Base-by-base conservation (phyloP, 2,888 invertebrate species). In the Catocala sponsa region DNA sequence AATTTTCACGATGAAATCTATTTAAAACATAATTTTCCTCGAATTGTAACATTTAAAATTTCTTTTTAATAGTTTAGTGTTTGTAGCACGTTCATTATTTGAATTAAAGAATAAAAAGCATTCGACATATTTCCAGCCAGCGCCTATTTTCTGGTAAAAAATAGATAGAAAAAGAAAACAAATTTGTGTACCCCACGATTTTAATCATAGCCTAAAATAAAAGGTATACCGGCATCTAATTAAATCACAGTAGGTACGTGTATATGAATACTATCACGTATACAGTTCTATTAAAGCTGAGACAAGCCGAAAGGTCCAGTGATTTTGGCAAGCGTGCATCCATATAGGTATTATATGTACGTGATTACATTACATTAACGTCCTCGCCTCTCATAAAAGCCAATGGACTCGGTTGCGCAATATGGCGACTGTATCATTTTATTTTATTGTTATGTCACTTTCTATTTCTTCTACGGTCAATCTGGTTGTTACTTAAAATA, bases 401-500 rank as follows among this genome's bases (percentile, higher is more conserved):
- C 86, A 88, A 91, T 85, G 90, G 76, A 80, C 78, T 82, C 79
- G 79, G 77, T 78, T 66, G 63, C 81, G 78, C 82, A 82, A 82
- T 89, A 89, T 88, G 86, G 86, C 84, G 80, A 79, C 85, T 81
- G 81, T 82, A 84, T 85, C 85, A 88, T 89, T 91, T 85, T 85
- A 86, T 91, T 89, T 91, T 86, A 90, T 80, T 88, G 87, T 90
- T 90, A 90, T 89, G 75, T 70, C 76, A 81, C 80, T 81, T 84
- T 82, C 76, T 82, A 80, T 83, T 83, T 78, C 80, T 80, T 82
- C 79, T 75, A 68, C 65, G 72, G 74, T 78, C 70, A 77, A 81
- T 81, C 65, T 68, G 49, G 59, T 54, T 66, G 2, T n/a, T 59
- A 12, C 59, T 72, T 74, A 61, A 66, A 60, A 56, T 72, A 59